These are phyloP conservation scores for Sesamia inferens DNA, from an alignment of 2,888 invertebrate genomes.

Conservation along the genomic window DNA sequence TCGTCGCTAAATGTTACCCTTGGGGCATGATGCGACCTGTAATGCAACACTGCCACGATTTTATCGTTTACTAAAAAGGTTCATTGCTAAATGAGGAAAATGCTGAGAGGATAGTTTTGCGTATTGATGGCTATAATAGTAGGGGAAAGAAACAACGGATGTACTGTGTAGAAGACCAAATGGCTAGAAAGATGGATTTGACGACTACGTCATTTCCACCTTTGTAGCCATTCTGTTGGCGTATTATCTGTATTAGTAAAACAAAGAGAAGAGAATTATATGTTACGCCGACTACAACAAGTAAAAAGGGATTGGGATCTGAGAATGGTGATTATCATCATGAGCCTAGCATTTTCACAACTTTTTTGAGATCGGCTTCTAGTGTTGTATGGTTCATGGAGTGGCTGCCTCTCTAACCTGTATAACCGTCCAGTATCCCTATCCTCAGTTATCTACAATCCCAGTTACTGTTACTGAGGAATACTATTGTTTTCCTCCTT, in stretches of 20 bases:
- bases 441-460: too few species aligned
- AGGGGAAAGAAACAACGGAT: not conserved
- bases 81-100: not conserved
- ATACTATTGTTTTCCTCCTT: not conserved
- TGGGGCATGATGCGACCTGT: constrained; percentile 7
- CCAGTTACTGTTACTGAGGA: not conserved
- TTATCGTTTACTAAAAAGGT: constrained; percentile 1
- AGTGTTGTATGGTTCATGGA: not conserved
- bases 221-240: too few species aligned
- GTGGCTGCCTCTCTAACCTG: not conserved
- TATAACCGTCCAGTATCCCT: not conserved
- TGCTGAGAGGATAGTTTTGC: not conserved
- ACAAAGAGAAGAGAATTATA: too few species aligned
- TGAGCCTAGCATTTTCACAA: not conserved
- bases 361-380: not conserved
- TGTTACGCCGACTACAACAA: not conserved
- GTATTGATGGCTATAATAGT: not conserved
- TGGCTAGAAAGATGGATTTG: not conserved
- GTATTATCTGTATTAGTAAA: too few species aligned
- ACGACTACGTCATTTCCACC: too few species aligned
- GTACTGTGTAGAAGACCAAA: not conserved
- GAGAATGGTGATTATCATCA: not conserved
- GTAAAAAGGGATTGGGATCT: not conserved
- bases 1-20: constrained; percentile 7
- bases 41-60: not conserved